A percentile compares a stretch with the other conserved stretches of the same genome.
phyloP scores from a whole-genome alignment of 2,113 vertebrate species.

The Boleophthalmus pectinirostris region DNA sequence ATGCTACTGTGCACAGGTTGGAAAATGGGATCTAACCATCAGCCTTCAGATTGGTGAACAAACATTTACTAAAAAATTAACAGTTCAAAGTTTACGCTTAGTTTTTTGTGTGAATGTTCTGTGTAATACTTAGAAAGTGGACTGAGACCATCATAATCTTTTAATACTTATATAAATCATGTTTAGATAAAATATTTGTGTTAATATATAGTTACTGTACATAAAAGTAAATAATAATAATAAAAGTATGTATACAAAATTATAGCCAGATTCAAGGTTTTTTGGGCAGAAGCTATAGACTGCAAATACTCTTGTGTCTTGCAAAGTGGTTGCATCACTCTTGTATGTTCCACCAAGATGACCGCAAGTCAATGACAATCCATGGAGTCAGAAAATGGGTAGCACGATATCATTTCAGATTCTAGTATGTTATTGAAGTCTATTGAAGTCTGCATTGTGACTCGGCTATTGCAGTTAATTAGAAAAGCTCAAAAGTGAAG shows the following conservation, averaged over 20 bases:
- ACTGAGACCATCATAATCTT: too few relatives aligned
- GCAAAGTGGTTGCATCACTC: constrained; percentile 48
- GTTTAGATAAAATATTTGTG: background rate
- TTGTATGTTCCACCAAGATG: constrained; percentile 13
- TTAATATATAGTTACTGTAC: background rate
- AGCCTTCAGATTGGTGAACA: too few relatives aligned
- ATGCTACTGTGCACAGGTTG: too few relatives aligned
- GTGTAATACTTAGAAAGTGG: too few relatives aligned
- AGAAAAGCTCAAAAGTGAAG: background rate
- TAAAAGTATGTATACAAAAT: background rate
- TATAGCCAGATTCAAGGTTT: constrained; percentile 3
- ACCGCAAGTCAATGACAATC: constrained; percentile 12
- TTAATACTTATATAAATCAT: too few relatives aligned
- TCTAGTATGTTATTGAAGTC: background rate
- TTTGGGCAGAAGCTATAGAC: constrained; percentile 10
- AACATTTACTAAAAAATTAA: too few relatives aligned
- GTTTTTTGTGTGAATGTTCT: too few relatives aligned
- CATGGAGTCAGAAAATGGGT: background rate
- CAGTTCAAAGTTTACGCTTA: too few relatives aligned
- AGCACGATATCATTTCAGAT: background rate
- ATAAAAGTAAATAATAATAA: background rate
- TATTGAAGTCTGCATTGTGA: background rate
- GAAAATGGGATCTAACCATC: too few relatives aligned
- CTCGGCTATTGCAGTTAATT: background rate
- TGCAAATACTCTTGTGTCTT: constrained; percentile 32